Evolutionary conservation across 2,797 vertebrate genomes (phyloP), one percentile per base, ranked within the genome.

Genomic region (Streptopelia turtur): DNA sequence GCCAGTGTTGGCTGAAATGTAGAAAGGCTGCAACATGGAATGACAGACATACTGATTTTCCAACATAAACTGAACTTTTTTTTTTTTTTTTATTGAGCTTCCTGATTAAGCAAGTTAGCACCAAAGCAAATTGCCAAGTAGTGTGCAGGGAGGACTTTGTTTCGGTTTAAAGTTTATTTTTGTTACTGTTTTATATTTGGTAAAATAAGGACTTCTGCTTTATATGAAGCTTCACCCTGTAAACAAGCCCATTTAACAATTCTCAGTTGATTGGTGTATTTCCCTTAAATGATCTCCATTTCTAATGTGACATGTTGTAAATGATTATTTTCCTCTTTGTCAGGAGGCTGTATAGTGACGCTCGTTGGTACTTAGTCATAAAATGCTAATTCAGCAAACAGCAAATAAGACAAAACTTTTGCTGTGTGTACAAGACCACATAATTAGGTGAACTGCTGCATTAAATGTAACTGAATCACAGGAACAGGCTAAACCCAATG

Each of bases 371-470:
- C 28, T 92, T 70, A 68, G 55, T 82, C 75, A 83, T 81, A 94
- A 90, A 87, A 94, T 55, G 50, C 47, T 74, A 80, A 72, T 84
- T 69, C 66, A 76, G 61, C 65, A 87, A 86, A 89, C 61, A 50
- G 17, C 41, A 83, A 91, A 33, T 33, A 60, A 78, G 53, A 57
- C 33, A 60, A 94, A 95, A 92, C 50, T 91, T 94, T 60, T 80
- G 30, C 33, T 87, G 74, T 82, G n/a, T 30, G 27, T 61, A 82
- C 41, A 55, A 65, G 43, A 47, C 81, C 1, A 1, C 35, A 11
- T 64, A 91, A 94, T 90, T 77, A 93, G 61, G 41, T 85, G 84
- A 95, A 45, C 43, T 61, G 33, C 68, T 83, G 74, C 39, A 55
- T n/a, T 79, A 72, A 90, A 11, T 61, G 61, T 43, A 77, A 84